Evolutionary conservation across 2,113 vertebrate genomes (phyloP).

Genomic region (Vidua chalybeata): DNA sequence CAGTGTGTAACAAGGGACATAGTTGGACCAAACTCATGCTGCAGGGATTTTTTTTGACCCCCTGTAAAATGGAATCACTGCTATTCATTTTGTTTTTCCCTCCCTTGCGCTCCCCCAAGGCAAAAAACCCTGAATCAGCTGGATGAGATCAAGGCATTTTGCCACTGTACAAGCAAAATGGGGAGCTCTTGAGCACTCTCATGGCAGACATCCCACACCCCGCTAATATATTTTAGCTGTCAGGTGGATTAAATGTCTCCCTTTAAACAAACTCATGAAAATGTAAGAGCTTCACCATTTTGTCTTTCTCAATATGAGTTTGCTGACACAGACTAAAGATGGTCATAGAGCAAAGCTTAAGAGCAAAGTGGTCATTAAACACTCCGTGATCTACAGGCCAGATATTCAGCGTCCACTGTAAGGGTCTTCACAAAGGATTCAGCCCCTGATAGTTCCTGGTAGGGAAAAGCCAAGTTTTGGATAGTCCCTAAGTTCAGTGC

Average conservation of each 20-base stretch:
- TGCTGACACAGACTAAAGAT: background rate
- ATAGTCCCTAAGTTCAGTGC: background rate
- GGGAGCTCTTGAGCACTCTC: background rate
- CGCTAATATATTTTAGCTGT: background rate
- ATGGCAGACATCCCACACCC: conserved; percentile 1
- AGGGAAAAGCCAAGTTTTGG: background rate
- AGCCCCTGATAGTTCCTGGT: background rate
- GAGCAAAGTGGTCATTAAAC: background rate
- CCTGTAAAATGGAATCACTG: background rate
- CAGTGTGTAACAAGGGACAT: background rate
- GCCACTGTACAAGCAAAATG: background rate
- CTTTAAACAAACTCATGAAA: conserved; percentile 45
- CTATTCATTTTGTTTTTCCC: background rate
- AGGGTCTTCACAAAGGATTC: background rate
- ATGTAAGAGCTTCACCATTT: conserved; percentile 10
- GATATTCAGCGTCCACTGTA: background rate
- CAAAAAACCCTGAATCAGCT: conserved; percentile 38
- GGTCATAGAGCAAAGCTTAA: background rate
- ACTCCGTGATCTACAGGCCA: background rate
- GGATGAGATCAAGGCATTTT: background rate
- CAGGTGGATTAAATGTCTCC: background rate
- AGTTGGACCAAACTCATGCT: background rate
- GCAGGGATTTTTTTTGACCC: background rate
- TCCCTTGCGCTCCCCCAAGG: background rate
- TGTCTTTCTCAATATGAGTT: background rate